phyloP scores from a whole-genome alignment of 2,113 vertebrate genomes.

The Saguinus midas region DNA sequence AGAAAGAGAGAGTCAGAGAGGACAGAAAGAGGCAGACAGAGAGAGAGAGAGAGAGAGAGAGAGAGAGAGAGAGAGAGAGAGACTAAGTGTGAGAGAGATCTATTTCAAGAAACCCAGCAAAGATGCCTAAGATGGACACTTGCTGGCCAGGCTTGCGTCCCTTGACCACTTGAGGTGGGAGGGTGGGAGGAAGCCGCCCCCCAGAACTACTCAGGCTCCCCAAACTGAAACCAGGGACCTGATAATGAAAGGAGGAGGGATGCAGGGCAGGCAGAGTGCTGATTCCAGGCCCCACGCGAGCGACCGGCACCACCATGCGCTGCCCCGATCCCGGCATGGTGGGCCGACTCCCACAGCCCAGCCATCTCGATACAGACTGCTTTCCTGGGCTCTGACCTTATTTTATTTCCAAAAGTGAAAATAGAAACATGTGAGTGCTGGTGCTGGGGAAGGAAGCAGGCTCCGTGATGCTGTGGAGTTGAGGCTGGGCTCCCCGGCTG shows the following conservation, averaged over 20 bases:
- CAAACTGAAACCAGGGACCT: not conserved
- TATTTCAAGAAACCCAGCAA: not conserved
- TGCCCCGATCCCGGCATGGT: not conserved
- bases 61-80: not conserved
- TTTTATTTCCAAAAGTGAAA: not conserved
- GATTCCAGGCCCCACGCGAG: rapidly evolving
- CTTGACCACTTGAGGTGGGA: not conserved
- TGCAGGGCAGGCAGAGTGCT: not conserved
- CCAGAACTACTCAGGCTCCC: not conserved
- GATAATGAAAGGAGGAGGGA: not conserved
- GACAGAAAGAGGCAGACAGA: not conserved
- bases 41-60: not conserved
- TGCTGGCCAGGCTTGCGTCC: not conserved
- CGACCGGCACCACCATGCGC: rapidly evolving
- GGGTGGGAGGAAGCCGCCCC: too few species aligned
- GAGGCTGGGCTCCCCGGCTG: too few species aligned
- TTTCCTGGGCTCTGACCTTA: not conserved
- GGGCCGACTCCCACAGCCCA: not conserved
- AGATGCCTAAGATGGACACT: not conserved
- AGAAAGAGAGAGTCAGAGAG: not conserved
- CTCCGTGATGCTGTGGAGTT: rapidly evolving
- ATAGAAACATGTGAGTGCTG: not conserved
- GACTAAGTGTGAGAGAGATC: not conserved
- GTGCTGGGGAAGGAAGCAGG: not conserved
- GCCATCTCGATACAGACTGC: not conserved